These are phyloP conservation scores for Urocolius indicus DNA, from an alignment of 2,113 vertebrate genomes.

Conservation along the genomic window DNA sequence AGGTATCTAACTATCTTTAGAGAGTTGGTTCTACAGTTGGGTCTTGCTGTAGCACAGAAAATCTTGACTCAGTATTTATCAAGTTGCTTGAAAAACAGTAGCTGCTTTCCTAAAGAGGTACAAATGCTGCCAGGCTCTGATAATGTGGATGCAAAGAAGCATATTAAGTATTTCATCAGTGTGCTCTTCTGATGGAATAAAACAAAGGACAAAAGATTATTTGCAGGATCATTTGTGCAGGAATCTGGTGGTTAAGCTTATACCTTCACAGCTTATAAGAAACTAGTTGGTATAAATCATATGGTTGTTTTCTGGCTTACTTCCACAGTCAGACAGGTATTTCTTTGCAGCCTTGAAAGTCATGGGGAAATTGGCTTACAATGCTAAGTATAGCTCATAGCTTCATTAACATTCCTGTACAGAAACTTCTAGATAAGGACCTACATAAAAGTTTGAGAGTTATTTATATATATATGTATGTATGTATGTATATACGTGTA, in stretches of 20 bases:
- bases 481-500: neutral
- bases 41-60: neutral
- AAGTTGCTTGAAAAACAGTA: neutral
- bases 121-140: neutral
- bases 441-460: neutral
- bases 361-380: slow-evolving; percentile 9
- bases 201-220: neutral
- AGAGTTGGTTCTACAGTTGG: neutral
- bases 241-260: slow-evolving; percentile 22
- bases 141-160: slow-evolving; percentile 1
- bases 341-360: slow-evolving; percentile 20
- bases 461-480: too few species aligned
- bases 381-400: slow-evolving; percentile 39
- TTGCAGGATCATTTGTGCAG: slow-evolving; percentile 48
- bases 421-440: slow-evolving; percentile 28
- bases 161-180: neutral
- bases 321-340: slow-evolving; percentile 69
- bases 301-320: slow-evolving; percentile 53
- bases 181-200: neutral
- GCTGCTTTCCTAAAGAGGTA: neutral
- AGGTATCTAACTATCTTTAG: neutral
- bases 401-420: slow-evolving; percentile 20
- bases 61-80: neutral
- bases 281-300: slow-evolving; percentile 59
- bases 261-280: slow-evolving; percentile 45